Evolutionary conservation across 2,113 vertebrate species (phyloP).

Genomic region (Anarhynchus alexandrinus): DNA sequence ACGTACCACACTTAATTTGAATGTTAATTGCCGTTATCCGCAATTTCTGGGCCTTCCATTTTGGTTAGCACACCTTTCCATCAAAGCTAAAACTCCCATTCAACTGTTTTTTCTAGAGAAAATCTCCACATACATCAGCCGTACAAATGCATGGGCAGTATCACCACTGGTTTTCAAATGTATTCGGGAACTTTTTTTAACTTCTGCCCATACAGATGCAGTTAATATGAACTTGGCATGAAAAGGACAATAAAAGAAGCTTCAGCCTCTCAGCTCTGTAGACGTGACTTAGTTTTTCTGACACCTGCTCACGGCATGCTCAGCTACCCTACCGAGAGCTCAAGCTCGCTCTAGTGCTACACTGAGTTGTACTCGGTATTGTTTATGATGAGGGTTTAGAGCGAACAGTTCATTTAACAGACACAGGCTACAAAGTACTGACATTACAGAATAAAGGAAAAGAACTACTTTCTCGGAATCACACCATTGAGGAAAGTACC

Average conservation of each 20-base stretch:
- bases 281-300: not conserved
- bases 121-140: not conserved
- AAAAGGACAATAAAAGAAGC: not conserved
- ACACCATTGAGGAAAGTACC: not conserved
- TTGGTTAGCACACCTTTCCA: not conserved
- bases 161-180: fast-evolving
- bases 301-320: fast-evolving
- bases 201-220: not conserved
- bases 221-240: fast-evolving
- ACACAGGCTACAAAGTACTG: not conserved
- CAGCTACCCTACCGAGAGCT: not conserved
- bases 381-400: not conserved
- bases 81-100: not conserved
- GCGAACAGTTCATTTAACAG: not conserved
- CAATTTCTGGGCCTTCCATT: not conserved
- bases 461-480: not conserved
- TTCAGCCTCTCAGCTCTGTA: not conserved
- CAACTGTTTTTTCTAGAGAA: not conserved
- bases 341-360: fast-evolving
- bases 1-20: not conserved
- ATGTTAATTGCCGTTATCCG: not conserved
- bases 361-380: fast-evolving
- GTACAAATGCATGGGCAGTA: fast-evolving
- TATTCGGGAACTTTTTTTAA: not conserved
- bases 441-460: not conserved